Conservation (phyloP, 37 sponge, comb jelly and placozoan genomes). For the Crambe crambe region DNA sequence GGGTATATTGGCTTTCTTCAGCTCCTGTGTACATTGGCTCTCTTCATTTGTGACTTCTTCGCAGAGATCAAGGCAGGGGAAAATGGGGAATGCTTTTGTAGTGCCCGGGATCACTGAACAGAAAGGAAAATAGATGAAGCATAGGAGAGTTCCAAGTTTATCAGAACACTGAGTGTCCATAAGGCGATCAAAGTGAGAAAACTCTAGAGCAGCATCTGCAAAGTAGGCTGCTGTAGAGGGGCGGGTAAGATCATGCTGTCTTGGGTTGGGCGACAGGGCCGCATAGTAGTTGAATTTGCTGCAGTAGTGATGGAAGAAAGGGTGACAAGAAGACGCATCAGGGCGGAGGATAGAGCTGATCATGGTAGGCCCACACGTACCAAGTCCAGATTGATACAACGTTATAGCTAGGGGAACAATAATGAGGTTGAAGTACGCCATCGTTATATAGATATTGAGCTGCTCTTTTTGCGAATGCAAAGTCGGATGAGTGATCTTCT, state of each 20-base stretch:
- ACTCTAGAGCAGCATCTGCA: background rate
- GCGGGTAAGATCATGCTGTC: background rate
- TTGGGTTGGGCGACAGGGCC: background rate
- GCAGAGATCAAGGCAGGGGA: slow-evolving; percentile 29
- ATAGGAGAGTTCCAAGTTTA: slow-evolving; percentile 10
- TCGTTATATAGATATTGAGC: too few species aligned
- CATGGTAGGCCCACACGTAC: too few species aligned
- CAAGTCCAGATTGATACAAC: too few species aligned
- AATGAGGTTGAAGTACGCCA: too few species aligned
- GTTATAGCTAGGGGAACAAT: too few species aligned
- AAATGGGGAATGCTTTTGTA: background rate
- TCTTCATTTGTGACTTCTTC: background rate
- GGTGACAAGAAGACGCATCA: too few species aligned
- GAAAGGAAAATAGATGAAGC: slow-evolving; percentile 42
- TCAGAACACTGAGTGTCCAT: slow-evolving; percentile 20
- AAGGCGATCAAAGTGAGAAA: background rate
- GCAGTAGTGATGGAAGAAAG: slow-evolving; percentile 3
- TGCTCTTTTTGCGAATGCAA: background rate
- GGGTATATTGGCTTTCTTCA: background rate
- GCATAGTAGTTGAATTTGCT: background rate
- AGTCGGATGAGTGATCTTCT: background rate
- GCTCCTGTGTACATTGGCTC: background rate
- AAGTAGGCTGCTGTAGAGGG: too few species aligned
- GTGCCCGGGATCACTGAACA: background rate
- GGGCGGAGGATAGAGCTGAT: too few species aligned